These are phyloP conservation scores for Euspilapteryx auroguttella DNA, from an alignment of 2,888 invertebrate species.

Conservation along the genomic window DNA sequence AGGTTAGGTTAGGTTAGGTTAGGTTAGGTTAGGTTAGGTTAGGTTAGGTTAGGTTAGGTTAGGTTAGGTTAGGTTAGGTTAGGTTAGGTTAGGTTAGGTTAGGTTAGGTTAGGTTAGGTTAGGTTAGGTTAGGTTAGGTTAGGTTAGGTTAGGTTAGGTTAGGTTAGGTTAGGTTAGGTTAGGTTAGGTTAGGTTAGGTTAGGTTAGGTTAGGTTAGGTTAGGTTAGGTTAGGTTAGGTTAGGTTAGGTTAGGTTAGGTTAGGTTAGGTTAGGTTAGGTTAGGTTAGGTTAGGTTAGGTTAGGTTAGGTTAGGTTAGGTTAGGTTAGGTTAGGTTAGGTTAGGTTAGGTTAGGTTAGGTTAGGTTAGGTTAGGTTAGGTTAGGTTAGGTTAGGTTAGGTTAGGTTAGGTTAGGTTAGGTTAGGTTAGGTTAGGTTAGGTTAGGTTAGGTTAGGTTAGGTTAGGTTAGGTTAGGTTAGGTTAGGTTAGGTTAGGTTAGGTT, in stretches of 20 bases:
- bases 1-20: conserved; percentile 2
- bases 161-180: not conserved
- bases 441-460: conserved; percentile 7
- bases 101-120: not conserved
- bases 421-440: conserved; percentile 6
- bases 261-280: not conserved
- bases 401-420: too few relatives aligned
- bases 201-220: conserved; percentile 2
- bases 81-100: conserved; percentile 1
- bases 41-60: conserved; percentile 1
- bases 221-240: conserved; percentile 1
- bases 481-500: conserved; percentile 7
- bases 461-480: conserved; percentile 7
- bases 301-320: too few relatives aligned
- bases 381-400: too few relatives aligned
- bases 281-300: not conserved
- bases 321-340: not conserved
- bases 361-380: too few relatives aligned
- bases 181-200: not conserved
- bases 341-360: too few relatives aligned
- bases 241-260: not conserved
- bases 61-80: conserved; percentile 2
- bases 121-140: not conserved
- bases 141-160: not conserved
- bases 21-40: conserved; percentile 3